Conservation (phyloP, 2,113 vertebrate species). For the Actenoides lindsayi region DNA sequence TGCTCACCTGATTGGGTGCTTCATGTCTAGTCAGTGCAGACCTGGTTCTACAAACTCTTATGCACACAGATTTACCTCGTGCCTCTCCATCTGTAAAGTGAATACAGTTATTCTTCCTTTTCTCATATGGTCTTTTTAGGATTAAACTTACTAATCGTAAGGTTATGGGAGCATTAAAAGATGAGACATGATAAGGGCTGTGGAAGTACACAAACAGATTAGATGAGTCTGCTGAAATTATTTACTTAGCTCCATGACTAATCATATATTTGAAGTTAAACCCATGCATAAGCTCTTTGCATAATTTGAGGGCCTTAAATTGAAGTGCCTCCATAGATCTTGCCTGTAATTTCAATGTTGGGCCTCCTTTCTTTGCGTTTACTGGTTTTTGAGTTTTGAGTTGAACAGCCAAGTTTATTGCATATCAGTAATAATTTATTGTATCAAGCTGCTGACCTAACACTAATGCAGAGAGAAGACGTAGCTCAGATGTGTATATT, state of each 20-base stretch:
- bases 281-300: not conserved
- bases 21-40: not conserved
- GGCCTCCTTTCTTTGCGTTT: not conserved
- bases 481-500: not conserved
- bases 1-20: not conserved
- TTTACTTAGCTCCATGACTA: constrained; percentile 55
- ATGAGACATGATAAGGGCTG: not conserved
- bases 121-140: not conserved
- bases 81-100: not conserved
- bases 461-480: not conserved
- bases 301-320: not conserved
- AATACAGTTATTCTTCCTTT: not conserved
- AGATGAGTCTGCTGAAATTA: constrained; percentile 60
- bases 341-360: not conserved
- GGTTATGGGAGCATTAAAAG: not conserved
- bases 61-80: not conserved
- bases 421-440: constrained; percentile 18
- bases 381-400: not conserved
- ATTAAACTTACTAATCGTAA: not conserved
- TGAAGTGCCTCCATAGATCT: not conserved
- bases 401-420: not conserved
- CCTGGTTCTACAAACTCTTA: not conserved
- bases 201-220: constrained; percentile 24
- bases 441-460: not conserved
- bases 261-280: constrained; percentile 49